These are phyloP conservation scores for Xylota segnis DNA, from an alignment of 2,888 invertebrate species.

Conservation along the genomic window DNA sequence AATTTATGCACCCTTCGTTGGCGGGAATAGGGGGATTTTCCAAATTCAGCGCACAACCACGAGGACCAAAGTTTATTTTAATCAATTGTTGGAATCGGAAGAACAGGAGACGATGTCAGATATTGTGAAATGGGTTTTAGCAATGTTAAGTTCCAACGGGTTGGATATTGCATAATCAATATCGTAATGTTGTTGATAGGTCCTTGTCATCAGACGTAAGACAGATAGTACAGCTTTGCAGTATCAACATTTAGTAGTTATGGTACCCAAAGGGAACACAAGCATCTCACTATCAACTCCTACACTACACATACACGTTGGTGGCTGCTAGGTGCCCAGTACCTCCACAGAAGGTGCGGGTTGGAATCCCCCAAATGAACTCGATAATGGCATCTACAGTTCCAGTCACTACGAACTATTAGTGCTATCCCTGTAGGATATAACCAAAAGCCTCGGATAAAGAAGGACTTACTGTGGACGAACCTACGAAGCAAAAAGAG, in stretches of 20 bases:
- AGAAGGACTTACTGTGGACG: too few relatives aligned
- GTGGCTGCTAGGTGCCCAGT: too few relatives aligned
- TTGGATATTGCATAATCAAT: constrained; percentile 39
- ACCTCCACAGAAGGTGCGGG: too few relatives aligned
- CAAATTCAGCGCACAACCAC: constrained; percentile 71
- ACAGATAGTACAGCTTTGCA: not conserved
- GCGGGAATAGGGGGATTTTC: constrained; percentile 58
- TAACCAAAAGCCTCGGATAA: too few relatives aligned
- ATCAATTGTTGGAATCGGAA: constrained; percentile 68
- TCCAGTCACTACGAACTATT: too few relatives aligned
- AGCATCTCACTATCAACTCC: too few relatives aligned
- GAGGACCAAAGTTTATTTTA: constrained; percentile 65
- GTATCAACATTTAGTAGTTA: not conserved
- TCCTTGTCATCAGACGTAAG: not conserved
- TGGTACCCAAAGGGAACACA: too few relatives aligned
- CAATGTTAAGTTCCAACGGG: constrained; percentile 44
- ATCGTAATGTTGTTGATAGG: not conserved
- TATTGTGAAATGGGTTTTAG: constrained; percentile 50
- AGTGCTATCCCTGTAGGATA: too few relatives aligned
- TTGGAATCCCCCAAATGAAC: too few relatives aligned
- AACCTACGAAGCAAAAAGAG: too few relatives aligned
- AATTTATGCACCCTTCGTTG: constrained; percentile 75
- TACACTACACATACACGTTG: too few relatives aligned
- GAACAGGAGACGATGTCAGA: constrained; percentile 44
- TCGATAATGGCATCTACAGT: too few relatives aligned